These are phyloP conservation scores for Noctilio leporinus DNA, from an alignment of 2,113 vertebrate genomes.

Conservation along the genomic window DNA sequence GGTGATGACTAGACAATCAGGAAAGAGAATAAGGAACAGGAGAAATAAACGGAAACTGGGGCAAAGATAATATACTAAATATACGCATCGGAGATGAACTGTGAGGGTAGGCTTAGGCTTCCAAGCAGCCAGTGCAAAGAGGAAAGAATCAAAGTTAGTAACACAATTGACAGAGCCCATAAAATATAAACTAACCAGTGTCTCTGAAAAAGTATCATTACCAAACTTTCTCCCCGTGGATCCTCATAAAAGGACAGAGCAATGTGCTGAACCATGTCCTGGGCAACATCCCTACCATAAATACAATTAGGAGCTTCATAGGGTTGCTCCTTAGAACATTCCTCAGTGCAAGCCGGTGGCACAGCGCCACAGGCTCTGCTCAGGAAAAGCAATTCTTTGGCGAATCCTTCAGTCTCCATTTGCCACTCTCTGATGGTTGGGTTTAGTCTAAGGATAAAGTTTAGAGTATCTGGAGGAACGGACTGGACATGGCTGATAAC, in stretches of 20 bases:
- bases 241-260: not conserved
- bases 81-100: not conserved
- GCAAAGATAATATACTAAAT: not conserved
- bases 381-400: not conserved
- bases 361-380: not conserved
- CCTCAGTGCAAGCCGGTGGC: not conserved
- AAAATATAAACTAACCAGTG: not conserved
- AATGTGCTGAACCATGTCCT: not conserved
- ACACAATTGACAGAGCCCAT: not conserved
- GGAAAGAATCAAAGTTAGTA: not conserved
- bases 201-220: not conserved
- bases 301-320: not conserved
- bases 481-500: not conserved
- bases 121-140: not conserved
- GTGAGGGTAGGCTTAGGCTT: not conserved
- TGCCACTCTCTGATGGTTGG: not conserved
- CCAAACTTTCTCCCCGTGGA: not conserved
- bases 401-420: not conserved
- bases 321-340: not conserved
- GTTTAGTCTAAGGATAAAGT: slow-evolving; percentile 5
- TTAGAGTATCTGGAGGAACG: not conserved
- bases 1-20: not conserved
- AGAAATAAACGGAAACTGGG: not conserved
- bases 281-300: not conserved
- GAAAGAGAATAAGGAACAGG: not conserved